These are phyloP conservation scores for Camponotus floridanus DNA, from an alignment of 1,140 invertebrate species.

Conservation along the genomic window DNA sequence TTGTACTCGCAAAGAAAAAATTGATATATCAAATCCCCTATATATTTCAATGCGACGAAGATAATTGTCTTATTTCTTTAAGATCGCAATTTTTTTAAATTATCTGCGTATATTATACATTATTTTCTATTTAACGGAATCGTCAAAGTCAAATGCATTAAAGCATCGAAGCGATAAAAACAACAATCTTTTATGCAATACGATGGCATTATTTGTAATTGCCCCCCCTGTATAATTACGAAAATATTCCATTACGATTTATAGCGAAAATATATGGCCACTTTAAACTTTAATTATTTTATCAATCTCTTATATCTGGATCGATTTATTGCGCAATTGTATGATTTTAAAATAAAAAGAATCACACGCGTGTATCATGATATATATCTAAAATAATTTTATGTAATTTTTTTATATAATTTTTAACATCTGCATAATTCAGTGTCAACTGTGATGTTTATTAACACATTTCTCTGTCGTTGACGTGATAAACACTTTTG, in stretches of 20 bases:
- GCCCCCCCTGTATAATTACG: background rate
- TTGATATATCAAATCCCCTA: background rate
- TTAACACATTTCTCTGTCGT: background rate
- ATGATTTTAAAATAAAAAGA: background rate
- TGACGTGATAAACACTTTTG: background rate
- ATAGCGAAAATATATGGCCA: background rate
- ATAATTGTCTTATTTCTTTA: background rate
- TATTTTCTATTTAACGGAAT: background rate
- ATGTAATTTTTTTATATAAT: background rate
- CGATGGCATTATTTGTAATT: background rate
- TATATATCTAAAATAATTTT: background rate
- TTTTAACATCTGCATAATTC: background rate
- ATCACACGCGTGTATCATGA: no score
- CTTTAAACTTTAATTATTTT: background rate
- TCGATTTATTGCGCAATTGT: background rate
- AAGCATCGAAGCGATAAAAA: background rate
- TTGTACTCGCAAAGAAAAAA: slow-evolving; percentile 8
- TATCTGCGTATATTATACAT: background rate
- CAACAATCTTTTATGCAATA: background rate
- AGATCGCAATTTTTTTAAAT: background rate
- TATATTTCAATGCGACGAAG: background rate
- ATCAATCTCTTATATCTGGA: background rate
- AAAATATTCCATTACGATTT: background rate
- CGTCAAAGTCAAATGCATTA: slow-evolving; percentile 10
- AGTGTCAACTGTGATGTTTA: background rate